Base-by-base conservation (phyloP, 2,888 invertebrate genomes). In the Clanis bilineata region DNA sequence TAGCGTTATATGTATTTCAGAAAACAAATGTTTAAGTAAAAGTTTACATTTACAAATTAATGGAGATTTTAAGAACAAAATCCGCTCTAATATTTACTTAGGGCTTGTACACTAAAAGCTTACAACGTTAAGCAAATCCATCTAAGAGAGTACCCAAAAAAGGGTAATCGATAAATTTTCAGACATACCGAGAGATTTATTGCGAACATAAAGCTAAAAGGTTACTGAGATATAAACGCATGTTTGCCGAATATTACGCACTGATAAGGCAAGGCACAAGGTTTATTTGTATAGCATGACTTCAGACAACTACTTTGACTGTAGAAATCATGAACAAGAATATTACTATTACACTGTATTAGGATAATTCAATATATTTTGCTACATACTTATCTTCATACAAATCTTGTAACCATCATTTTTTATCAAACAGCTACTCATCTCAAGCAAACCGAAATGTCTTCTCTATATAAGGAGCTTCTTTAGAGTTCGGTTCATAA, bases 101-200 rank as follows among this genome's bases (percentile, higher is more conserved):
- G 28, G 28, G 15, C 10, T 51, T 51, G 9, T 3, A 18, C 7
- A 51, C 28, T 22, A 32, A 32, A 10, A 32, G 25, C 25, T n/a
- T 15, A 7, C 2, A 25, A 15, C 32, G 6, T 51, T 32, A 51
- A 21, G 32, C 18, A 51, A 47, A 28, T 47, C 5, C 28, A 1
- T 28, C 25, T 7, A 25, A 47, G 7, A 47, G 15, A 25, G 47
- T 47, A 47, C 6, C 32, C 32, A 4, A 18, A 51, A 45, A 47
- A 12, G 4, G 51, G 18, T 32, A 18, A 18, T 51, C 51, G 15
- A 9, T 51, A 51, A 51, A 15, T 51, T 51, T 18, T 51, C 18
- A 51, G 32, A 51, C 28, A 51, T 32, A 32, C 32, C 51, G 4
- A 47, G 15, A 47, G 47, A 47, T 32, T 51, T 28, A 28, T 51